phyloP scores from a whole-genome alignment of 2,888 invertebrate species.

The Automeris io region DNA sequence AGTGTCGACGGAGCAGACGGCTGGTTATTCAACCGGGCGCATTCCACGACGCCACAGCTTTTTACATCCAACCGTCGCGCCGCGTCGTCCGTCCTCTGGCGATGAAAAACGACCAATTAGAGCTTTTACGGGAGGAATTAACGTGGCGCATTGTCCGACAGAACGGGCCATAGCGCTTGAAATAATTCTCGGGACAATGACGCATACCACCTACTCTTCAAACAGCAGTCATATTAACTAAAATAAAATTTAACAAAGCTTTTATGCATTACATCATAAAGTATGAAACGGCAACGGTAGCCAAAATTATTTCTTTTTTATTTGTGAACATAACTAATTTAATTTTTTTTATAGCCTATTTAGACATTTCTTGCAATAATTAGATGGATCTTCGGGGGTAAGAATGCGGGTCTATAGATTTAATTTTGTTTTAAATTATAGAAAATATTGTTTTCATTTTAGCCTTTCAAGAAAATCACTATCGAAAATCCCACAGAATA shows the following conservation, averaged over 20 bases:
- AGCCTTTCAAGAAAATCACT: too few relatives aligned
- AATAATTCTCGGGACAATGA: constrained; percentile 15
- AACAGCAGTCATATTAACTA: neutral
- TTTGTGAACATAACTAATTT: too few relatives aligned
- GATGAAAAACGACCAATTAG: constrained; percentile 63
- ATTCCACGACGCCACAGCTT: constrained; percentile 71
- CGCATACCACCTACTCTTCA: neutral
- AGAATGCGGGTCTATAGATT: too few relatives aligned
- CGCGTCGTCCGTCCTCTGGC: constrained; percentile 32
- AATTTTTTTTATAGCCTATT: too few relatives aligned
- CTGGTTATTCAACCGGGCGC: constrained; percentile 74
- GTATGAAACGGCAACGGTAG: too few relatives aligned
- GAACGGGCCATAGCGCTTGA: constrained; percentile 19
- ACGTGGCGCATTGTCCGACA: constrained; percentile 48
- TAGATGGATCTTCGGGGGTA: too few relatives aligned
- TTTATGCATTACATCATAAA: neutral
- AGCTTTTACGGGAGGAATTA: constrained; percentile 66
- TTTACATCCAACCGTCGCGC: constrained; percentile 48
- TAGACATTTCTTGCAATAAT: too few relatives aligned
- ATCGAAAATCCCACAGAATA: too few relatives aligned
- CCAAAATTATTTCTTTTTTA: too few relatives aligned
- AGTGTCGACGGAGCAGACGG: constrained; percentile 51
- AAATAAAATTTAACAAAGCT: neutral
- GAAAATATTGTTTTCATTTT: too few relatives aligned
- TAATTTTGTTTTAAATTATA: too few relatives aligned